Evolutionary conservation across 2,113 vertebrate species (phyloP), one percentile per base, ranked within the genome.

Genomic region (Vulpes vulpes): DNA sequence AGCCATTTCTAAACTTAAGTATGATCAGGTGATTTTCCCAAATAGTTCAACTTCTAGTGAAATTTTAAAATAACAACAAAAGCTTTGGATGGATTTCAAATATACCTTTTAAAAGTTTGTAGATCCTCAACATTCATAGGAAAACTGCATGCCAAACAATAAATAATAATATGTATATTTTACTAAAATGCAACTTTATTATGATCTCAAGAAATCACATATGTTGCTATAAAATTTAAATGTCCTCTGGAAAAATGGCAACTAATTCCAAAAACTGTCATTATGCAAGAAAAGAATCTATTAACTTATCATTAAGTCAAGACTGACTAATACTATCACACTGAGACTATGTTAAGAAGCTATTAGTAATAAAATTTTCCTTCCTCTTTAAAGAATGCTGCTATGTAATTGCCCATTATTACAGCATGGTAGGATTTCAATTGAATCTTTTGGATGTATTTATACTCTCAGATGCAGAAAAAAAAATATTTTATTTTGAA

Each of bases 261-360:
- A 94, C 38, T 35, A 8, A 16, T 83, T 97, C 35, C 4, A 81
- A 92, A 96, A 92, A n/a, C 27, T 86, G 49, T 78, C 67, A 43
- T 95, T 94, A 74, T 65, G 65, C 30, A 93, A 94, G 20, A 65
- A 97, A 79, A 96, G 71, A 60, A 95, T 87, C 55, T 96, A 95
- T 65, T 81, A 87, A 55, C 55, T 91, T 69, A 96, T 25, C 93
- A 19, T 53, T 84, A 96, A 67, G 25, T 95, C 51, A 92, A 95
- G 35, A 81, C 65, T 80, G 17, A 97, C 95, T 92, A 32, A 82
- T 65, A 89, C 27, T 84, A 74, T 73, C 27, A 96, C 22, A 84
- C 3, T 87, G 38, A 97, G 98, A 93, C 86, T 1, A 94, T 83
- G 51, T 78, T 95, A 98, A 97, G 23, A 55, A 85, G 5, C 89